Evolutionary conservation across 1,140 invertebrate genomes (phyloP).

Genomic region (Adelges cooleyi): DNA sequence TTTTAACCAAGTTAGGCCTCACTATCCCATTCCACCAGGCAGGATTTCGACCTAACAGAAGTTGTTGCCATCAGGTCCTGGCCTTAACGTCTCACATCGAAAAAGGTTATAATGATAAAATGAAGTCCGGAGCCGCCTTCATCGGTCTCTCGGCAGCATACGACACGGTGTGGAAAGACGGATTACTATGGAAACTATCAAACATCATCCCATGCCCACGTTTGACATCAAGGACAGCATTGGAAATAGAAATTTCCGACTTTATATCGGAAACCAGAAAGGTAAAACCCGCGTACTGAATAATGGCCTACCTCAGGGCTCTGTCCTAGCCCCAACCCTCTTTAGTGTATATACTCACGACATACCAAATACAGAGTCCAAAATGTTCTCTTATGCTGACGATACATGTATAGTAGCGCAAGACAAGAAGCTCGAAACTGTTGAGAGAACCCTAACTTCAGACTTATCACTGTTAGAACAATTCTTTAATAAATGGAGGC

Average conservation of each 20-base stretch:
- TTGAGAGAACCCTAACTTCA: not conserved
- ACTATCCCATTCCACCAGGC: not conserved
- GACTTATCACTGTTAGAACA: not conserved
- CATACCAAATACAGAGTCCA: not conserved
- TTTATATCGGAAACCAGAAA: not conserved
- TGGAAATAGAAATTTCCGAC: not conserved
- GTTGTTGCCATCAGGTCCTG: not conserved
- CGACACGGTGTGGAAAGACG: not conserved
- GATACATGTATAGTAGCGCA: not conserved
- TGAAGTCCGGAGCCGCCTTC: not conserved
- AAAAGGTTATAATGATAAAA: not conserved
- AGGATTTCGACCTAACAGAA: not conserved
- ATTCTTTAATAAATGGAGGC: conserved; percentile 4
- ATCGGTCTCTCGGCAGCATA: not conserved
- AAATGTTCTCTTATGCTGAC: not conserved
- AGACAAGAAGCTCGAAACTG: not conserved
- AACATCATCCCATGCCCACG: not conserved
- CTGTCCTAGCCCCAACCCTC: conserved; percentile 15
- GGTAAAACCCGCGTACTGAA: not conserved
- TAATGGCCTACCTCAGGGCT: conserved; percentile 5
- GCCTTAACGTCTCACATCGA: not conserved
- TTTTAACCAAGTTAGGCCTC: not conserved
- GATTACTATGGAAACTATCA: not conserved
- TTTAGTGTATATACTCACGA: conserved; percentile 6
- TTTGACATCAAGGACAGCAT: not conserved